Evolutionary conservation across 2,113 vertebrate genomes (phyloP).

Genomic region (Callipepla californica): DNA sequence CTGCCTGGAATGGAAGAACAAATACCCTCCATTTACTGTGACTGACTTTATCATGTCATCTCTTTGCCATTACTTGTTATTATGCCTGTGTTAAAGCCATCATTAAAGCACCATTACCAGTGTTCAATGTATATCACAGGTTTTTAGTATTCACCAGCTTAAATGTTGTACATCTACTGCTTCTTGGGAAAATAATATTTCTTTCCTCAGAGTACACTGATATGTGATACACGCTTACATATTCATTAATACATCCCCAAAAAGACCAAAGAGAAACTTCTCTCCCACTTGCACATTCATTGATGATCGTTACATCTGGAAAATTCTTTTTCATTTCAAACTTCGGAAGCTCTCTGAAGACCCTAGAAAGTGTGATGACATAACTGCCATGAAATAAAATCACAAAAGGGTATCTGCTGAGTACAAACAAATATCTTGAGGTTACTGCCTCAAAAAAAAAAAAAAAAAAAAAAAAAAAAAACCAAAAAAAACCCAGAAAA

Average conservation of each 20-base stretch:
- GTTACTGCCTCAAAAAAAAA: background rate
- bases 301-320: background rate
- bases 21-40: background rate
- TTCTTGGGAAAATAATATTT: background rate
- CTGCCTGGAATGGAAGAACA: background rate
- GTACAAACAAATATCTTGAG: background rate
- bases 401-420: background rate
- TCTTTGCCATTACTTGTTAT: background rate
- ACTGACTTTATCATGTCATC: background rate
- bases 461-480: background rate
- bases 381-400: background rate
- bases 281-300: background rate
- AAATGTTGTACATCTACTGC: background rate
- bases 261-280: background rate
- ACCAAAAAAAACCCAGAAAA: too few relatives aligned
- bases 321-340: background rate
- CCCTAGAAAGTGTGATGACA: background rate
- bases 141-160: background rate
- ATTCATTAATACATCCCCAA: background rate
- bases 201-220: background rate
- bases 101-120: background rate
- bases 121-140: background rate
- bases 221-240: background rate
- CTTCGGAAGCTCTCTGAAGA: background rate
- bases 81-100: background rate